Percentiles rank a stretch among this genome's conserved stretches.
Evolutionary conservation across 2,888 invertebrate genomes (phyloP).

Genomic region (Peribatodes rhomboidaria): DNA sequence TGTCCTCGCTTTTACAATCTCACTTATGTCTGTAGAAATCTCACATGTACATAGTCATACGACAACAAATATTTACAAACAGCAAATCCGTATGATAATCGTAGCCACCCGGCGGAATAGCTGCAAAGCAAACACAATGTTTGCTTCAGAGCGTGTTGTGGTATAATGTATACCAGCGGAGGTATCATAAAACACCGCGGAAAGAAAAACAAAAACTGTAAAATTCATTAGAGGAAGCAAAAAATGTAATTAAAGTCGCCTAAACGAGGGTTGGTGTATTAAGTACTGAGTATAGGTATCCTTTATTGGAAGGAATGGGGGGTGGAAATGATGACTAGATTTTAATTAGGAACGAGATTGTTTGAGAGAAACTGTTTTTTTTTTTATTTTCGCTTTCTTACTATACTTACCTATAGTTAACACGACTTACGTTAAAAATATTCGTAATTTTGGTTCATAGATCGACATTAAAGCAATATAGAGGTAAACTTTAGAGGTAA

Average conservation of each 20-base stretch:
- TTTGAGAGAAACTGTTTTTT: neutral
- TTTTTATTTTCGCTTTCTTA: neutral
- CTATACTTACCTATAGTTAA: neutral
- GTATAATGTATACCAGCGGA: conserved; percentile 15
- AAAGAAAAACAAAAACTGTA: conserved; percentile 14
- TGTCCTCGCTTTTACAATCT: neutral
- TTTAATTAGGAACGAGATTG: neutral
- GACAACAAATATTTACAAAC: conserved; percentile 22
- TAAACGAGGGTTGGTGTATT: conserved; percentile 10
- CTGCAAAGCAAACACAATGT: conserved; percentile 28
- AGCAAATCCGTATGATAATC: conserved; percentile 20
- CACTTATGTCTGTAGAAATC: conserved; percentile 2
- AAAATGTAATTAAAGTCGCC: conserved; percentile 19
- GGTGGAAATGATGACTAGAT: neutral
- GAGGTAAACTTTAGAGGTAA: no score
- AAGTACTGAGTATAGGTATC: conserved; percentile 11
- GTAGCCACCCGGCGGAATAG: conserved; percentile 18
- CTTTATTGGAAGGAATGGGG: conserved; percentile 10
- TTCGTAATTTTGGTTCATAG: no score
- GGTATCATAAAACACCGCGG: conserved; percentile 12
- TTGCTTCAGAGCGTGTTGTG: conserved; percentile 21
- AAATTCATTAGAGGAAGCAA: conserved; percentile 20
- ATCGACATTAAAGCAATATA: no score
- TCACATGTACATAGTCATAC: conserved; percentile 5
- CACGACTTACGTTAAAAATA: no score